A percentile compares a stretch with the other conserved stretches of the same genome.
phyloP scores from a whole-genome alignment of 2,113 vertebrate species.

The Macheiramphus alcinus region DNA sequence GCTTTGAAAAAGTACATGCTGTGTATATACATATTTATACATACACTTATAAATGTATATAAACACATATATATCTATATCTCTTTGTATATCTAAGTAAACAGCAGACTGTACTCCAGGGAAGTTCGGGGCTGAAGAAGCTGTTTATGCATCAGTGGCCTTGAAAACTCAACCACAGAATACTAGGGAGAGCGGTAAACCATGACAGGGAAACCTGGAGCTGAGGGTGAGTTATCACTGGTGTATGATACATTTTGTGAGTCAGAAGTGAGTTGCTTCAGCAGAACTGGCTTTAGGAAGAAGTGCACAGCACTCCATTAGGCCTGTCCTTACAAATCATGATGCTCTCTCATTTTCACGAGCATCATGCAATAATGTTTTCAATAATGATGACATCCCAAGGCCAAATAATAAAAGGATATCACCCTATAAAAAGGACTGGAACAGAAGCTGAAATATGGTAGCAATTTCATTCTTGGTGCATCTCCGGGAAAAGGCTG shows the following conservation, averaged over 20 bases:
- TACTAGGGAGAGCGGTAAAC: neutral
- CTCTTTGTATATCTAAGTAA: neutral
- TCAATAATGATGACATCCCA: neutral
- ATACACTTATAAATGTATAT: neutral
- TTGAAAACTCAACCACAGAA: neutral
- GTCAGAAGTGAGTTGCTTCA: constrained; percentile 4
- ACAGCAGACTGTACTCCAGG: neutral
- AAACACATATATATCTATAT: neutral
- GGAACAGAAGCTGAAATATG: neutral
- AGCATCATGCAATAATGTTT: neutral
- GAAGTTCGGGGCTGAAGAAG: constrained; percentile 6
- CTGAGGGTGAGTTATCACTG: neutral
- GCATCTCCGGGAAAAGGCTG: neutral
- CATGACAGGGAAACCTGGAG: neutral
- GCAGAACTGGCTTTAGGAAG: neutral
- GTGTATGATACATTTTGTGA: neutral
- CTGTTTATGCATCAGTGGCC: neutral
- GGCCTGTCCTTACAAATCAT: neutral
- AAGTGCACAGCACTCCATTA: neutral
- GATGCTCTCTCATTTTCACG: neutral
- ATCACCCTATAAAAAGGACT: neutral
- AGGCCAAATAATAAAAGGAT: neutral
- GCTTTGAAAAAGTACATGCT: neutral
- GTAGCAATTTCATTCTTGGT: neutral
- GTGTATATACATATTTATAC: neutral